phyloP scores from a whole-genome alignment of 2,888 invertebrate genomes.

The Eumerus sabulonum region DNA sequence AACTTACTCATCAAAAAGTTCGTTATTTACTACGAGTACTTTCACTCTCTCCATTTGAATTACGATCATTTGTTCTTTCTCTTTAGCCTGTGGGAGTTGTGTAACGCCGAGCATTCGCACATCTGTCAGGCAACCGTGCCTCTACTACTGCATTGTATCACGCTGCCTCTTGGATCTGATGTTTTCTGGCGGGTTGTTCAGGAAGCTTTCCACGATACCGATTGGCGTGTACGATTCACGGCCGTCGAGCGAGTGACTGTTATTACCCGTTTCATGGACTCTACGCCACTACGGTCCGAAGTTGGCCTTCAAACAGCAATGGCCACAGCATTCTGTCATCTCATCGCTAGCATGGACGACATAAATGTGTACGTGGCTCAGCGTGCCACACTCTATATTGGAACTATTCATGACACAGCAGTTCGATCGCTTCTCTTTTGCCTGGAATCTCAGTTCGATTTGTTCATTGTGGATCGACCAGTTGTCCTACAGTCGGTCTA shows the following conservation, averaged over 20 bases:
- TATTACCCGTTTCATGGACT: conserved; percentile 95
- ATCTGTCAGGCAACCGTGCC: conserved; percentile 96
- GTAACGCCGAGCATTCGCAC: conserved; percentile 95
- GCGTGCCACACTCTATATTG: conserved; percentile 93
- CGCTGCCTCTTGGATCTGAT: conserved; percentile 95
- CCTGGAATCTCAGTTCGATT: conserved; percentile 98
- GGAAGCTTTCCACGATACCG: conserved; percentile 93
- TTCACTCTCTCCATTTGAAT: too few relatives aligned
- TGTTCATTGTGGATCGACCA: conserved; percentile 96
- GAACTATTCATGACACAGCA: conserved; percentile 94
- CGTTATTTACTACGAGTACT: conserved; percentile 70
- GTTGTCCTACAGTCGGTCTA: conserved; percentile 97
- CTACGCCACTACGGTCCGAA: conserved; percentile 90
- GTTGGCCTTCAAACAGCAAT: conserved; percentile 93
- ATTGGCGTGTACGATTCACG: conserved; percentile 94
- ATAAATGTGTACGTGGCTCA: conserved; percentile 97
- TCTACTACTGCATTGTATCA: conserved; percentile 95
- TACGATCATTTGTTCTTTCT: not conserved
- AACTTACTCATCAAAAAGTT: conserved; percentile 95
- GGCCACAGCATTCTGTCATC: conserved; percentile 97
- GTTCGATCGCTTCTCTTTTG: conserved; percentile 94
- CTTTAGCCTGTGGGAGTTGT: conserved; percentile 93
- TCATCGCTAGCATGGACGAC: conserved; percentile 97
- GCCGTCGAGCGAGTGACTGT: conserved; percentile 97
- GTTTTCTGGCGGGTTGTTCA: conserved; percentile 98